Base-by-base conservation (phyloP, 2,113 vertebrate species). In the Hippopotamus amphibius region DNA sequence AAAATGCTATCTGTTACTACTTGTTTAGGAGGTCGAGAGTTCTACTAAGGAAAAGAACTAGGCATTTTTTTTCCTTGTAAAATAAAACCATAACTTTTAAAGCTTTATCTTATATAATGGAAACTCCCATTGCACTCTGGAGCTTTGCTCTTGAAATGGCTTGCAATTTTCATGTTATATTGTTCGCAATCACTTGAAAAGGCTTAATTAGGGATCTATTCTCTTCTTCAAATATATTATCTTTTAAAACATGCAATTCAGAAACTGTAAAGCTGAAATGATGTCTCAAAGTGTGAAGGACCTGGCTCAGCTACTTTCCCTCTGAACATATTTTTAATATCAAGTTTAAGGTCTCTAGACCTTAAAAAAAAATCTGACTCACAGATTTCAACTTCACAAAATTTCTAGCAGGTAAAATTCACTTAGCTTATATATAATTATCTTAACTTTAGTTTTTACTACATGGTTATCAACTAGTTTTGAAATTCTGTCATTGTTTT, bases 181-280 rank as follows among this genome's bases (percentile, higher is more conserved):
- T 96, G n/a, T 85, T 89, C 69, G 71, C 65, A 71, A 61, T 84
- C 77, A 76, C 82, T 88, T 85, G 41, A 96, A 93, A 88, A 96
- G 30, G 30, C n/a, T 84, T 93, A 93, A 92, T 92, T 96, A 93
- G 68, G 33, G 92, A 84, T 76, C 66, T 53, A 37, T 79, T 92
- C 13, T 91, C 53, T 82, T 96, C 66, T 85, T 84, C 48, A 95
- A 82, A 89, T 96, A 66, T 59, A 30, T 48, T 93, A 63, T 68
- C 48, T 76, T 97, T 92, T 57, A 53, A 89, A 82, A 80, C 33
- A 74, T 68, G 13, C 83, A 66, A 88, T 53, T 88, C 16, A 86
- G 71, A 92, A 96, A 84, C 19, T 55, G 0, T 89, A 85, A 89
- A 85, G 33, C 12, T 68, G 24, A 50, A 92, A 37, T 97, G 13